A percentile compares a stretch with the other conserved stretches of the same genome.
These are phyloP conservation scores for Odobenus rosmarus DNA, from an alignment of 2,113 vertebrate species.

Conservation along the genomic window DNA sequence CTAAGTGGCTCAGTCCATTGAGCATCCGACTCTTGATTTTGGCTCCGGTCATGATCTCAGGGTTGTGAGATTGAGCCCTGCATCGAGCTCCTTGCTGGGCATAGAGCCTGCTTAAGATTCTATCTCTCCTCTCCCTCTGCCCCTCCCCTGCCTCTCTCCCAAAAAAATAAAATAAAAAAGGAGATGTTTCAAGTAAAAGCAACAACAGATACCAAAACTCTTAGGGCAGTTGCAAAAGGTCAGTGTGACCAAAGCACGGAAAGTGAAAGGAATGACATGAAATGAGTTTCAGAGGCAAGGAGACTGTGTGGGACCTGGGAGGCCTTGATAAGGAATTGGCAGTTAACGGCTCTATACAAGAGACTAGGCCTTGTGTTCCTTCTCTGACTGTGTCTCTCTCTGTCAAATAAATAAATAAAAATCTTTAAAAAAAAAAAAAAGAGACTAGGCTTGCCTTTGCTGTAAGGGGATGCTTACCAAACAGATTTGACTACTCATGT, in stretches of 20 bases:
- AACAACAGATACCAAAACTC: not conserved
- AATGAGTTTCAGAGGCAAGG: not conserved
- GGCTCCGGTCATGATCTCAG: not conserved
- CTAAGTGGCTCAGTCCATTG: not conserved
- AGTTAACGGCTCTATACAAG: accelerated
- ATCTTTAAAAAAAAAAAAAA: too few species aligned
- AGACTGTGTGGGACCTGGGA: accelerated
- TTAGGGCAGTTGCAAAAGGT: not conserved
- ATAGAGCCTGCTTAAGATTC: not conserved
- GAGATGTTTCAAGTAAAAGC: not conserved
- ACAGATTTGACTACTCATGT: accelerated
- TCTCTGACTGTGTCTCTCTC: too few species aligned
- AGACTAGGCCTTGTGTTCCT: too few species aligned
- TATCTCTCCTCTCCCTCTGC: not conserved
- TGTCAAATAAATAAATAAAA: too few species aligned
- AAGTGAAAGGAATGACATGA: accelerated
- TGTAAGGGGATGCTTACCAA: accelerated
- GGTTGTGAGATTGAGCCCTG: not conserved
- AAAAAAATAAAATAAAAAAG: not conserved
- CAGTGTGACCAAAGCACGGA: accelerated
- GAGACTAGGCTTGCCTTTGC: accelerated
- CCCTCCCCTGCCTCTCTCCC: not conserved
- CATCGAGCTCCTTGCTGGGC: not conserved
- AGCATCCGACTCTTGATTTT: not conserved
- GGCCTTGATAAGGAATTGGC: not conserved